phyloP scores from a whole-genome alignment of 2,888 invertebrate species.

The Heteromyza rotundicornis region DNA sequence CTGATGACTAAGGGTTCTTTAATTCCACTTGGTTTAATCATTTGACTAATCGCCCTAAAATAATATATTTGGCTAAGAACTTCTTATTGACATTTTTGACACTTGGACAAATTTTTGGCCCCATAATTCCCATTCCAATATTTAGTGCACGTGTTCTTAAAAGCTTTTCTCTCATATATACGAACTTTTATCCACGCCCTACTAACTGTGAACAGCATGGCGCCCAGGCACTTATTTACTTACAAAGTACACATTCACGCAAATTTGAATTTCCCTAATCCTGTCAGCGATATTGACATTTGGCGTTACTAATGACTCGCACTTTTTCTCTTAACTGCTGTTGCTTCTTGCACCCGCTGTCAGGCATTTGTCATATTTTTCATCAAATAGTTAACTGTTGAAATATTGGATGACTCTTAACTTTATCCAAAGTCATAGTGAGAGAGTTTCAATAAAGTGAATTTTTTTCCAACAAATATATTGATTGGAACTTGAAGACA shows the following conservation, averaged over 20 bases:
- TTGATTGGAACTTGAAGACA: too few relatives aligned
- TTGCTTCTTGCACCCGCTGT: conserved; percentile 28
- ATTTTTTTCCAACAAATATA: too few relatives aligned
- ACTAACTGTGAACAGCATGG: conserved; percentile 23
- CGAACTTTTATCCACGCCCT: conserved; percentile 23
- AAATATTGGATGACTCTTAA: too few relatives aligned
- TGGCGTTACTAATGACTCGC: conserved; percentile 48
- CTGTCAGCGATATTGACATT: conserved; percentile 51
- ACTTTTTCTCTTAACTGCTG: neutral
- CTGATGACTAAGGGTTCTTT: too few relatives aligned
- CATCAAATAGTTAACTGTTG: conserved; percentile 49
- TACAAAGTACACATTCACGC: too few relatives aligned
- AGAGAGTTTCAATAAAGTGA: too few relatives aligned
- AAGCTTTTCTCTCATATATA: conserved; percentile 22
- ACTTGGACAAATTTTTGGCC: conserved; percentile 45
- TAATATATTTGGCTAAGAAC: too few relatives aligned
- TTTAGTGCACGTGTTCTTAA: conserved; percentile 14
- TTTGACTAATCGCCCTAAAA: too few relatives aligned
- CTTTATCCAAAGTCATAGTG: too few relatives aligned
- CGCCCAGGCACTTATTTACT: too few relatives aligned
- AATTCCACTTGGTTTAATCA: too few relatives aligned
- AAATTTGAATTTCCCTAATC: conserved; percentile 49
- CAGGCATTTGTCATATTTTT: conserved; percentile 54
- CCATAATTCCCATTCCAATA: too few relatives aligned
- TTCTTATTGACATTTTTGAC: conserved; percentile 35